Base-by-base conservation (phyloP, 2,797 vertebrate genomes). In the Graptemys geographica region DNA sequence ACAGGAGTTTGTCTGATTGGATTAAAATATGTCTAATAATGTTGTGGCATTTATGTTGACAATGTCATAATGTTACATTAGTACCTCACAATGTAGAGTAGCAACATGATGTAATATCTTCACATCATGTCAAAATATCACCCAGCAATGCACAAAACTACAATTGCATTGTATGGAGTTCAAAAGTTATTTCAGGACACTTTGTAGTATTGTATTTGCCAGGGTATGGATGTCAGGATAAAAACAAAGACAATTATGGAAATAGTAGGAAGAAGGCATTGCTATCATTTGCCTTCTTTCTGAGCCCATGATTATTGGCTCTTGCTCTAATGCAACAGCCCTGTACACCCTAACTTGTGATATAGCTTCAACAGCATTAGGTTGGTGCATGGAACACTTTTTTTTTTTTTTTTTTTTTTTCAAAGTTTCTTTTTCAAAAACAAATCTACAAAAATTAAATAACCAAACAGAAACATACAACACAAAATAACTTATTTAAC, bases 21-120 rank as follows among this genome's bases (percentile, higher is more conserved):
- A 85, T 7, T 37, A 81, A 80, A 33, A 33, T 5, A 2, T 11
- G 82, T 27, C 28, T 56, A 59, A 52, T 31, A 28, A 44, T 0
- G 31, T 0, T 7, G 81, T 31, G 5, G 13, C 79, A 47, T 78
- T 27, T 41, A 51, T 4, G 37, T 0, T 5, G 72, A 59, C 8
- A 62, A 52, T 23, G 4, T 44, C 59, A 57, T 0, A 0, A 21
- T 28, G 47, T 25, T 1, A 0, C 28, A n/a, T 23, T 79, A 81
- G 51, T 47, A 78, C 27, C 16, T 72, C 25, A 72, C 69, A 72
- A 41, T 41, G 69, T 23, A 72, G 11, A 7, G 11, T 41, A 74
- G 41, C 11, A 6, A 74, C 69, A 41, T 72, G 69, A 37, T 69
- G n/a, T n/a, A 37, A 69, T 31, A 69, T 69, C 65, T 69, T 69